Evolutionary conservation across 2,888 invertebrate species (phyloP).

Genomic region (Xanthia togata): DNA sequence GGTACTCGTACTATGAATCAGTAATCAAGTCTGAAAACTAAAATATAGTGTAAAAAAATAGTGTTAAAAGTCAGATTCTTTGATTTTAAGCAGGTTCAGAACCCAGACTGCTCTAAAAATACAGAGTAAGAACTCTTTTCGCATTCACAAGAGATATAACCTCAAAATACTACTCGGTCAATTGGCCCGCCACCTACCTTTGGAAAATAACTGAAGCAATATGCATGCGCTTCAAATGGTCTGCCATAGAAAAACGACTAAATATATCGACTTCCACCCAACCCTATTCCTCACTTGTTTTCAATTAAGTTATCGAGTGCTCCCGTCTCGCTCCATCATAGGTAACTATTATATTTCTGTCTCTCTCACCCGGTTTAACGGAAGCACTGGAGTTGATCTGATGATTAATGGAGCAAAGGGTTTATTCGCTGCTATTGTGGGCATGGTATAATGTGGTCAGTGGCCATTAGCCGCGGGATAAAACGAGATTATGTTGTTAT

Average conservation of each 20-base stretch:
- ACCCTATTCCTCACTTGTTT: constrained; percentile 78
- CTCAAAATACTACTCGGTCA: not conserved
- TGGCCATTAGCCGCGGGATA: constrained; percentile 58
- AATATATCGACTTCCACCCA: constrained; percentile 61
- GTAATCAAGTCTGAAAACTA: not conserved
- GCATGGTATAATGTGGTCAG: constrained; percentile 56
- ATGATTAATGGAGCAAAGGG: constrained; percentile 84
- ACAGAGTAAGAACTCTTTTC: not conserved
- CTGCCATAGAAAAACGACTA: not conserved
- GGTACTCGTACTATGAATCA: constrained; percentile 41
- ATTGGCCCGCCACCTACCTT: not conserved
- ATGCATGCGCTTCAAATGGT: not conserved
- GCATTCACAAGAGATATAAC: not conserved
- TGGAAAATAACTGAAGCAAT: not conserved
- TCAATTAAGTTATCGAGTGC: constrained; percentile 87
- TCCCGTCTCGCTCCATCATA: constrained; percentile 68
- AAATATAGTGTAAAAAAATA: no score
- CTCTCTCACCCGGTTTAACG: constrained; percentile 78
- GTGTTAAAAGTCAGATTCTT: no score
- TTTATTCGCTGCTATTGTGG: constrained; percentile 67
- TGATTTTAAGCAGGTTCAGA: not conserved
- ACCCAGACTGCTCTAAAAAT: not conserved
- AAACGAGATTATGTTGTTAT: constrained; percentile 60
- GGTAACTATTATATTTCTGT: constrained; percentile 50
- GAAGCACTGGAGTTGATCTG: constrained; percentile 83